Percentiles rank a stretch among this genome's conserved stretches.
phyloP scores from a whole-genome alignment of 2,797 vertebrate species.

The Potorous gilbertii region DNA sequence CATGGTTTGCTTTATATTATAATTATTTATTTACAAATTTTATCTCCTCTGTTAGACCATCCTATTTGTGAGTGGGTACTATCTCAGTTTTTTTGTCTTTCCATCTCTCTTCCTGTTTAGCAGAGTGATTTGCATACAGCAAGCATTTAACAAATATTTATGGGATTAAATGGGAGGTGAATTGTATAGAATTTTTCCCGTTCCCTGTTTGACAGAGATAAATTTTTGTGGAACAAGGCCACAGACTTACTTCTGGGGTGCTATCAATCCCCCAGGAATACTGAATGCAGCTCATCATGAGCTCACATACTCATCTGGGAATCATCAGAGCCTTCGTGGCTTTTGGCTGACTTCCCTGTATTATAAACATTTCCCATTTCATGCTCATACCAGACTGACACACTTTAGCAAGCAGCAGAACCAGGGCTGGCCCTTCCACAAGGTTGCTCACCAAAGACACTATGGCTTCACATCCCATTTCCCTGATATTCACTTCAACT shows the following conservation, averaged over 20 bases:
- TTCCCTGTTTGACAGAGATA: not conserved
- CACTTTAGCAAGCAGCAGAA: not conserved
- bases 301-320: not conserved
- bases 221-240: not conserved
- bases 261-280: slow-evolving; percentile 3
- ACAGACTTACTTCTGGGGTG: not conserved
- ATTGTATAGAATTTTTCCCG: not conserved
- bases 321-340: not conserved
- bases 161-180: slow-evolving; percentile 32
- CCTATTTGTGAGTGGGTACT: not conserved
- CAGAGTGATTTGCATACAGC: slow-evolving; percentile 29
- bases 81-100: slow-evolving; percentile 5
- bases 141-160: slow-evolving; percentile 26
- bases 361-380: not conserved
- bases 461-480: slow-evolving; percentile 15
- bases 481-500: slow-evolving; percentile 29
- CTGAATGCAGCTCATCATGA: slow-evolving; percentile 6
- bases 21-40: not conserved
- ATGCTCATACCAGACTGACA: not conserved
- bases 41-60: not conserved
- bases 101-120: not conserved
- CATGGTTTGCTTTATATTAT: not conserved
- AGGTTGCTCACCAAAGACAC: slow-evolving; percentile 7
- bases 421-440: slow-evolving; percentile 34
- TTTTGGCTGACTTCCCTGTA: not conserved